These are phyloP conservation scores for Cryptotis parvus DNA, from an alignment of 2,113 vertebrate genomes.

Conservation along the genomic window DNA sequence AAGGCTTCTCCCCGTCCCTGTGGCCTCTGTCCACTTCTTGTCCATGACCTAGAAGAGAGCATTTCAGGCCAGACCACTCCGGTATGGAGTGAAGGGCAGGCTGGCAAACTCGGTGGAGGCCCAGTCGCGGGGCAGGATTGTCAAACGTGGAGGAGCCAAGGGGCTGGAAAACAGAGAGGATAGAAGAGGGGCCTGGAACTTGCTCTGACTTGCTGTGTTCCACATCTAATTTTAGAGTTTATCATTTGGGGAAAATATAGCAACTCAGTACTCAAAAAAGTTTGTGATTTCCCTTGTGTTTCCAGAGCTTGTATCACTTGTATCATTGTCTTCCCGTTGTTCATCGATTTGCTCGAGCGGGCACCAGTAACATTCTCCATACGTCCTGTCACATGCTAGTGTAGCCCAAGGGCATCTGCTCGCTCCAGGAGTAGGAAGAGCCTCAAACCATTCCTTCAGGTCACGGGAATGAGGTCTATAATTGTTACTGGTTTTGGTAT, in stretches of 20 bases:
- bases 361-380: no score
- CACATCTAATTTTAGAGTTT: neutral
- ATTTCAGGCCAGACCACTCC: slow-evolving; percentile 19
- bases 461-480: no score
- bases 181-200: neutral
- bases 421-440: no score
- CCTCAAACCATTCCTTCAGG: no score
- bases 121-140: neutral
- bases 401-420: no score
- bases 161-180: neutral
- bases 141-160: neutral
- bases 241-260: neutral
- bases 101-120: slow-evolving; percentile 1
- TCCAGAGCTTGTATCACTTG: no score
- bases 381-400: no score
- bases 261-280: neutral
- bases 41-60: neutral
- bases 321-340: no score
- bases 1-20: neutral
- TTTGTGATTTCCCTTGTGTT: slow-evolving; percentile 31
- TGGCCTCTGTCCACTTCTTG: neutral
- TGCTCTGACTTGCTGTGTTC: neutral
- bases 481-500: no score
- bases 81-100: neutral
- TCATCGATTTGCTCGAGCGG: no score